A percentile compares a stretch with the other conserved stretches of the same genome.
phyloP scores from a whole-genome alignment of 2,113 vertebrate genomes.

The Eonycteris spelaea region DNA sequence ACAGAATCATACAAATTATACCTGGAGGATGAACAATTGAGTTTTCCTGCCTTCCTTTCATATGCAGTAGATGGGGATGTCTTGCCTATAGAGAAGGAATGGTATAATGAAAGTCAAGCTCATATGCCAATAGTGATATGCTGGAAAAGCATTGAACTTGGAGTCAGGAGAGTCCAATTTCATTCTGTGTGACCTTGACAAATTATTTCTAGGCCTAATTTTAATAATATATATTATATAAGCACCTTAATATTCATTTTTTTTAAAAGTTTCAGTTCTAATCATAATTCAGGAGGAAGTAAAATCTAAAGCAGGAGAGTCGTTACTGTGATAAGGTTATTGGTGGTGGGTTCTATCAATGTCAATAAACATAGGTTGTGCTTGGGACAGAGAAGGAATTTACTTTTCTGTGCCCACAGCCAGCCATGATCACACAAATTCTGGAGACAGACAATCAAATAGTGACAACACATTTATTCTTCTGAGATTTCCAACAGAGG shows the following conservation, averaged over 20 bases:
- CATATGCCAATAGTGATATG: not conserved
- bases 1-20: not conserved
- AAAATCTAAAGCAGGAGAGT: not conserved
- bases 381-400: not conserved
- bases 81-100: not conserved
- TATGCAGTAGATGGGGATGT: not conserved
- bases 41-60: not conserved
- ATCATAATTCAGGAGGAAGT: not conserved
- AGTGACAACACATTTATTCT: conserved; percentile 70
- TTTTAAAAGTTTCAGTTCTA: not conserved
- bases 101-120: not conserved
- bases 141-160: not conserved
- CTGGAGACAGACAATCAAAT: conserved; percentile 67
- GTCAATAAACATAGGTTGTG: not conserved
- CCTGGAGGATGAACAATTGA: not conserved
- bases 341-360: rapidly evolving
- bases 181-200: not conserved
- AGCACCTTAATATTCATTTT: not conserved
- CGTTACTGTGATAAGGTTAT: no score
- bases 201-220: not conserved
- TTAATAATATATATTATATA: not conserved
- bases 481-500: conserved; percentile 71
- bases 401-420: conserved; percentile 36
- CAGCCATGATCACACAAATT: not conserved
- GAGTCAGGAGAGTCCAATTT: not conserved